Evolutionary conservation across 2,113 vertebrate species (phyloP).

Genomic region (Xenus cinereus): DNA sequence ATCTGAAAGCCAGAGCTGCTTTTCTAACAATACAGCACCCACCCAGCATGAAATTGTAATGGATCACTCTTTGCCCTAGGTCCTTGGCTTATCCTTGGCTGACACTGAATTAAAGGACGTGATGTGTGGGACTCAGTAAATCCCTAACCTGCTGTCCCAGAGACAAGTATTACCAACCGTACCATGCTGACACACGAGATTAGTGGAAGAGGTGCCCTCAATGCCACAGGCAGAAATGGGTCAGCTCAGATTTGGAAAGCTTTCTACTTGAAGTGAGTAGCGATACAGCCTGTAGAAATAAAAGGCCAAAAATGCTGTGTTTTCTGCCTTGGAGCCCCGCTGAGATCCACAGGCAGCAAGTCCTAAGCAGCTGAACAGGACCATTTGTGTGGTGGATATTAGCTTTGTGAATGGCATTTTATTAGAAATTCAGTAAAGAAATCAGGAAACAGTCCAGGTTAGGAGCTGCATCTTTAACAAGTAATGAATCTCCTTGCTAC

Average conservation of each 20-base stretch:
- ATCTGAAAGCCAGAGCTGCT: neutral
- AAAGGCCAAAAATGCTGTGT: neutral
- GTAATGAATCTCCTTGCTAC: neutral
- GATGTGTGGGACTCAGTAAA: conserved; percentile 6
- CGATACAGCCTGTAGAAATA: neutral
- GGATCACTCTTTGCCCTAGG: conserved; percentile 20
- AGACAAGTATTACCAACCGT: neutral
- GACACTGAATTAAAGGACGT: conserved; percentile 30
- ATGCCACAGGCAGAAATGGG: conserved; percentile 13
- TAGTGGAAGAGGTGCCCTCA: conserved; percentile 20
- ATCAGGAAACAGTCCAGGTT: neutral
- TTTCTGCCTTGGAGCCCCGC: neutral
- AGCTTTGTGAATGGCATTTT: neutral
- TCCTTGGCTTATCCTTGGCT: conserved; percentile 49
- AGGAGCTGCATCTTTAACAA: neutral
- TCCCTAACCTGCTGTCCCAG: conserved; percentile 41
- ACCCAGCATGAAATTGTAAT: conserved; percentile 44
- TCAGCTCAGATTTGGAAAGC: conserved; percentile 37
- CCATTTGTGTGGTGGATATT: neutral
- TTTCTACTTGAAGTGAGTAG: neutral
- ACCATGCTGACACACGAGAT: neutral
- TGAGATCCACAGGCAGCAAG: neutral
- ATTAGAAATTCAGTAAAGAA: neutral
- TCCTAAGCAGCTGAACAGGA: neutral
- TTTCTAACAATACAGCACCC: conserved; percentile 44